Conservation (phyloP, 2,113 vertebrate genomes). For the Ardeotis arabs region DNA sequence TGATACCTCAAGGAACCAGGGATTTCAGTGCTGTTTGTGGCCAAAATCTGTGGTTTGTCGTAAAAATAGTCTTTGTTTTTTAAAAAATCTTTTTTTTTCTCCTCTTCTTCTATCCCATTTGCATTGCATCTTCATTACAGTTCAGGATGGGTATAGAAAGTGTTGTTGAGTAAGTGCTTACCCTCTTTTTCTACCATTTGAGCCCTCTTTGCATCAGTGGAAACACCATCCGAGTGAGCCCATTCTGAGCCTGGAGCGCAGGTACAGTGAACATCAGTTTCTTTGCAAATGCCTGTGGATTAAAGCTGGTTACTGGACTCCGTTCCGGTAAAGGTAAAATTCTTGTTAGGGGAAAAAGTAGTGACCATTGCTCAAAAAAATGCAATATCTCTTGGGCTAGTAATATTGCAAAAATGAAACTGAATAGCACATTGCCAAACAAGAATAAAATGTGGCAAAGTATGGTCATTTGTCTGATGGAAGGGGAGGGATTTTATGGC, state of each 20-base stretch:
- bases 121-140: neutral
- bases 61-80: neutral
- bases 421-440: neutral
- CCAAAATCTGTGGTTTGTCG: neutral
- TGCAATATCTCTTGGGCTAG: neutral
- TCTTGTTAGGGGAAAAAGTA: neutral
- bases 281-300: neutral
- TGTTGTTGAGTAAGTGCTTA: neutral
- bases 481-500: neutral
- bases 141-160: neutral
- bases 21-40: neutral
- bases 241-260: neutral
- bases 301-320: neutral
- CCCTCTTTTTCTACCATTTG: neutral
- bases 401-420: neutral
- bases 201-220: neutral
- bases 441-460: neutral
- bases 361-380: neutral
- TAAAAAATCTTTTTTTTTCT: neutral
- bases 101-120: neutral
- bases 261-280: rapidly evolving
- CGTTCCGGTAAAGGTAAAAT: neutral
- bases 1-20: neutral
- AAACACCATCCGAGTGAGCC: neutral
- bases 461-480: neutral